Evolutionary conservation across 2,888 invertebrate genomes (phyloP).

Genomic region (Sarcophaga variegata): DNA sequence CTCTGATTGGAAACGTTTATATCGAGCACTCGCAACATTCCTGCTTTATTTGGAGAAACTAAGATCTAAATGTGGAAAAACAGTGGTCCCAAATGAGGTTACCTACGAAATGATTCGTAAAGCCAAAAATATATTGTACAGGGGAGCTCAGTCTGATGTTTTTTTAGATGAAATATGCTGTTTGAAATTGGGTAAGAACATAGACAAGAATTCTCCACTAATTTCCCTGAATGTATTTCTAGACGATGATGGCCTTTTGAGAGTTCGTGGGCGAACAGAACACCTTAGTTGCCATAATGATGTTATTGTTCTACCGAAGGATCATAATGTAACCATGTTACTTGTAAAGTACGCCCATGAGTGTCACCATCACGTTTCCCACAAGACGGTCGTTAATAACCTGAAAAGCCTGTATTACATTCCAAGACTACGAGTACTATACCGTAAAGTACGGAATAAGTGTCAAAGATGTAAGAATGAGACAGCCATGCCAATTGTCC

Average conservation of each 20-base stretch:
- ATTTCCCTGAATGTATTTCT: constrained; percentile 54
- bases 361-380: constrained; percentile 53
- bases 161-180: constrained; percentile 19
- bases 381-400: constrained; percentile 41
- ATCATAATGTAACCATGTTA: constrained; percentile 62
- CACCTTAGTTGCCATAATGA: constrained; percentile 36
- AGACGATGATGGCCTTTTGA: constrained; percentile 50
- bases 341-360: constrained; percentile 39
- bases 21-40: constrained; percentile 56
- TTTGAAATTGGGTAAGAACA: constrained; percentile 31
- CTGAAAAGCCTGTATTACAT: constrained; percentile 61
- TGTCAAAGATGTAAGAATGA: constrained; percentile 59
- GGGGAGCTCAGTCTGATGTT: constrained; percentile 7
- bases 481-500: constrained; percentile 40
- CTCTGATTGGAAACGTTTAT: constrained; percentile 57
- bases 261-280: constrained; percentile 43
- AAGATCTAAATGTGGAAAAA: neutral
- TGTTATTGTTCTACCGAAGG: constrained; percentile 46
- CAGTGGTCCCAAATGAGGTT: neutral
- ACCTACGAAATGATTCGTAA: constrained; percentile 4
- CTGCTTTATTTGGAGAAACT: constrained; percentile 44
- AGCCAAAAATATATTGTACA: constrained; percentile 14
- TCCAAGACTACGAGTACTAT: constrained; percentile 59
- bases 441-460: constrained; percentile 49
- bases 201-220: constrained; percentile 31